These are phyloP conservation scores for Mylabris sibirica DNA, from an alignment of 2,888 invertebrate genomes.

Conservation along the genomic window DNA sequence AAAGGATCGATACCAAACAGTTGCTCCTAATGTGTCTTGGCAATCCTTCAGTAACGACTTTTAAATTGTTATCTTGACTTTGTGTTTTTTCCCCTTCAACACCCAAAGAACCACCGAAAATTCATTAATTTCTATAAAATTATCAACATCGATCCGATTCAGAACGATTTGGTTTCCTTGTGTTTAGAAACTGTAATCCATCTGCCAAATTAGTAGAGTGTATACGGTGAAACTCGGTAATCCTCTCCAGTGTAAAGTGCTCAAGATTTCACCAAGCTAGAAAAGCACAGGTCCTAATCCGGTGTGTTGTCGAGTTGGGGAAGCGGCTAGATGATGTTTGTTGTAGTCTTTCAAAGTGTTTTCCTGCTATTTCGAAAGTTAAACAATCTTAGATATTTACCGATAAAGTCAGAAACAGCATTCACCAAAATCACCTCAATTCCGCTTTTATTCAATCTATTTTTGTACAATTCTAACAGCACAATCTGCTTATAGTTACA, in stretches of 20 bases:
- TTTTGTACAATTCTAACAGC: not conserved
- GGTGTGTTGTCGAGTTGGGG: slow-evolving; percentile 24
- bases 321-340: slow-evolving; percentile 29
- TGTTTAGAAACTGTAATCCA: slow-evolving; percentile 21
- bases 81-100: slow-evolving; percentile 27
- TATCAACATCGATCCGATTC: slow-evolving; percentile 24
- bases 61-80: slow-evolving; percentile 56
- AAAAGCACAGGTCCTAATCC: slow-evolving; percentile 21
- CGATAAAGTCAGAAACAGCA: slow-evolving; percentile 35
- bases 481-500: not conserved
- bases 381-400: slow-evolving; percentile 37
- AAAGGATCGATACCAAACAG: slow-evolving; percentile 56
- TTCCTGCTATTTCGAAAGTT: slow-evolving; percentile 35
- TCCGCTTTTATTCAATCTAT: slow-evolving; percentile 18
- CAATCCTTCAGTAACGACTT: slow-evolving; percentile 58
- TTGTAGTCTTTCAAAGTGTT: slow-evolving; percentile 30
- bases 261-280: slow-evolving; percentile 18
- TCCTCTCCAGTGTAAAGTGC: slow-evolving; percentile 16
- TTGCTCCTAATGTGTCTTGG: slow-evolving; percentile 58
- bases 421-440: slow-evolving; percentile 44
- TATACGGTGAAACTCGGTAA: slow-evolving; percentile 17
- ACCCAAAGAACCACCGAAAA: slow-evolving; percentile 31
- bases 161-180: slow-evolving; percentile 11
- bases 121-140: slow-evolving; percentile 31
- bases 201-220: slow-evolving; percentile 20